Evolutionary conservation across 2,797 vertebrate genomes (phyloP).

Genomic region (Neostethus bicornis): DNA sequence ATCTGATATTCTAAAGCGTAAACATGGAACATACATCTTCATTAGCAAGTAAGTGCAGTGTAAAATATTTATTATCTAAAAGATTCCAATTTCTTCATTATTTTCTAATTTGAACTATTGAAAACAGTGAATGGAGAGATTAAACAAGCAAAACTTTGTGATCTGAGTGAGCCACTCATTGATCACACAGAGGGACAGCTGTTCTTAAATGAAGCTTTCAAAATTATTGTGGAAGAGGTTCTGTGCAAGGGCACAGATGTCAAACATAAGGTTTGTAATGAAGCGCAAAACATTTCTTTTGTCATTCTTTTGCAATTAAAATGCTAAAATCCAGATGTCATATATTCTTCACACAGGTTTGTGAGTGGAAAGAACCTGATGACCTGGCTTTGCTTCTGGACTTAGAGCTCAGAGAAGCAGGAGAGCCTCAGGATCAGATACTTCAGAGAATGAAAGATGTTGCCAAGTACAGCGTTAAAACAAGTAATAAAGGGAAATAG

Average conservation of each 20-base stretch:
- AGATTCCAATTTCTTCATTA: neutral
- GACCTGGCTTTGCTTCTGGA: conserved; percentile 83
- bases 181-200: conserved; percentile 73
- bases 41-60: conserved; percentile 36
- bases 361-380: conserved; percentile 85
- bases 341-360: conserved; percentile 77
- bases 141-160: conserved; percentile 23
- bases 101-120: conserved; percentile 1
- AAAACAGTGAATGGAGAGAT: conserved; percentile 13
- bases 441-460: conserved; percentile 83
- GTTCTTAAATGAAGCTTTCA: conserved; percentile 82
- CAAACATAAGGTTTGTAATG: conserved; percentile 78
- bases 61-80: neutral
- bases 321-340: neutral
- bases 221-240: conserved; percentile 83
- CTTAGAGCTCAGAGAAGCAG: conserved; percentile 80
- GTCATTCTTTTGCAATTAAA: neutral
- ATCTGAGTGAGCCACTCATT: conserved; percentile 51
- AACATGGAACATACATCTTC: conserved; percentile 12
- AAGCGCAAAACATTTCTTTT: neutral
- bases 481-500: conserved; percentile 69
- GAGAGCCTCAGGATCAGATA: conserved; percentile 77
- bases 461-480: conserved; percentile 88
- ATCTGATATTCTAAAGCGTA: neutral
- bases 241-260: conserved; percentile 82